A percentile compares a stretch with the other conserved stretches of the same genome.
These are phyloP conservation scores for Cephus pygmeus DNA, from an alignment of 2,888 invertebrate genomes.

Conservation along the genomic window DNA sequence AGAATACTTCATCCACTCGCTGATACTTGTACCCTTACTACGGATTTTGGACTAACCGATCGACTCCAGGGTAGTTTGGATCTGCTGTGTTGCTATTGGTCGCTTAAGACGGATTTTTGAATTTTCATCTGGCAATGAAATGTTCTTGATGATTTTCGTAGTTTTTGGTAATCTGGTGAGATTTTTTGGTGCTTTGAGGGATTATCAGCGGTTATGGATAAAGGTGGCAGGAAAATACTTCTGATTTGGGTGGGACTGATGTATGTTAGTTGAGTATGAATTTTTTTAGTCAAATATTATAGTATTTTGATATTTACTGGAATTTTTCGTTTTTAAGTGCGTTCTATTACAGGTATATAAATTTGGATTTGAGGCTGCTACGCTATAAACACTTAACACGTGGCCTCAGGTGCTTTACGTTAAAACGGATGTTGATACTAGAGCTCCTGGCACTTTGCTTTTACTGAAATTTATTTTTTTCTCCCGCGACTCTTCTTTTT, in stretches of 20 bases:
- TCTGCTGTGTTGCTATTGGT: too few species aligned
- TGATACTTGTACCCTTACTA: neutral
- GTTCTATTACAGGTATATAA: neutral
- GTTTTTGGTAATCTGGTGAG: too few species aligned
- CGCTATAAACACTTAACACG: conserved; percentile 15
- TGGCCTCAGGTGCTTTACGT: conserved; percentile 52
- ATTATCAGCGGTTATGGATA: too few species aligned
- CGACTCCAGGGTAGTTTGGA: neutral
- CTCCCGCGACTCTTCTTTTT: conserved; percentile 20
- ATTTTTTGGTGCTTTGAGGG: too few species aligned
- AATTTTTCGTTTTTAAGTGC: neutral
- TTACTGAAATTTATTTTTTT: conserved; percentile 52
- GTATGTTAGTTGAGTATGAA: neutral
- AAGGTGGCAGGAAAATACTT: too few species aligned
- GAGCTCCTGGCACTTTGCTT: conserved; percentile 49
- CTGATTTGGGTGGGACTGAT: too few species aligned
- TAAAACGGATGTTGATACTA: conserved; percentile 45
- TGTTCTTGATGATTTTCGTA: too few species aligned
- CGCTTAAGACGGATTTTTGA: too few species aligned
- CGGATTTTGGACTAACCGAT: neutral
- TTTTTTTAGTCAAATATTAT: neutral
- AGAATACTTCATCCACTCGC: neutral
- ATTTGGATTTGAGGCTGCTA: neutral
- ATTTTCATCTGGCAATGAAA: too few species aligned
- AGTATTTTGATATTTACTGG: neutral